A percentile compares a stretch with the other conserved stretches of the same genome.
phyloP scores from a whole-genome alignment of 2,888 invertebrate genomes.

The Carabus problematicus region DNA sequence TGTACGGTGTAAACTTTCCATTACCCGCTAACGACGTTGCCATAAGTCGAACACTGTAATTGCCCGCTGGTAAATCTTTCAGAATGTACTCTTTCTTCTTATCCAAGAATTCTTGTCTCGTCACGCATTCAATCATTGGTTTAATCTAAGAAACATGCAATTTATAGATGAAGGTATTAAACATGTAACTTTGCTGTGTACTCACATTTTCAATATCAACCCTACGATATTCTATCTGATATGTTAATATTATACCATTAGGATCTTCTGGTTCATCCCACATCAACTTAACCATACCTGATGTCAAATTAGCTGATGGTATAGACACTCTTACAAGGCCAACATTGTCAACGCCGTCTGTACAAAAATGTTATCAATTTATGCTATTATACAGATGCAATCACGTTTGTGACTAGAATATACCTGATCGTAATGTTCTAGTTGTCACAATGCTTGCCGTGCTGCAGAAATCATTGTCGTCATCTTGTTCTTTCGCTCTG shows the following conservation, averaged over 20 bases:
- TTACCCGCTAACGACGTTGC: conserved; percentile 81
- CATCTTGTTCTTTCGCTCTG: conserved; percentile 65
- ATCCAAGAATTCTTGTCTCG: conserved; percentile 66
- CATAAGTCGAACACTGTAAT: conserved; percentile 79
- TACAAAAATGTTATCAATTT: conserved; percentile 48
- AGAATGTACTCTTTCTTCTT: conserved; percentile 62
- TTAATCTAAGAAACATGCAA: conserved; percentile 59
- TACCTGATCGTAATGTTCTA: conserved; percentile 61
- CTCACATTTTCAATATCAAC: conserved; percentile 72
- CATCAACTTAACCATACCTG: conserved; percentile 69
- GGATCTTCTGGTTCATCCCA: conserved; percentile 86
- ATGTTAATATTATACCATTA: conserved; percentile 88
- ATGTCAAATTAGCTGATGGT: conserved; percentile 54
- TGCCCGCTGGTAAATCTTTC: conserved; percentile 73
- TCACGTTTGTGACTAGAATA: neutral
- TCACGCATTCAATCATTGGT: conserved; percentile 71
- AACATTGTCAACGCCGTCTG: conserved; percentile 75
- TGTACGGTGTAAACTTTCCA: conserved; percentile 67
- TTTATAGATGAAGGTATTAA: conserved; percentile 6
- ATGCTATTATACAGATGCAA: neutral
- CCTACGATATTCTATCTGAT: conserved; percentile 77
- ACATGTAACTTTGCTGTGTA: conserved; percentile 37
- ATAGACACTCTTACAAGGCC: conserved; percentile 62
- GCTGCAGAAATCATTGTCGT: conserved; percentile 62
- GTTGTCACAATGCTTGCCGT: conserved; percentile 59